Conservation (phyloP, 1,140 invertebrate genomes). For the Onthophagus taurus region DNA sequence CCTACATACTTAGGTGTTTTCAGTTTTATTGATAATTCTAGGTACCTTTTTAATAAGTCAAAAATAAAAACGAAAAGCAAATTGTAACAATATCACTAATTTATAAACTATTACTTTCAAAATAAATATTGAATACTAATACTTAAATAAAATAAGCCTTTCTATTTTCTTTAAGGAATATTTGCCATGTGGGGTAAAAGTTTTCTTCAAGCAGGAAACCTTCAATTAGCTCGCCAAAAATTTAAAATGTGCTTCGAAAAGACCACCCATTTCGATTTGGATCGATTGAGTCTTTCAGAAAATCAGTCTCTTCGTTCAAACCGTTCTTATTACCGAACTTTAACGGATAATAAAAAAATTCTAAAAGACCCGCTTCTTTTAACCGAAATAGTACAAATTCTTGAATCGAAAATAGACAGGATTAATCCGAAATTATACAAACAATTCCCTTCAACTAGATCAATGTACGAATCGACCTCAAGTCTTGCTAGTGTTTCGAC, state of each 20-base stretch:
- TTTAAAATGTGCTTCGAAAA: slow-evolving; percentile 49
- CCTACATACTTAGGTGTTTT: no score
- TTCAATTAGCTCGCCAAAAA: slow-evolving; percentile 60
- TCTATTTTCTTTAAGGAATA: slow-evolving; percentile 51
- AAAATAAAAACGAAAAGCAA: no score
- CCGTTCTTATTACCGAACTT: neutral
- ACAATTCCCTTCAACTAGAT: slow-evolving; percentile 13
- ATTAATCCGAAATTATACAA: slow-evolving; percentile 22
- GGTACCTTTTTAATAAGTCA: no score
- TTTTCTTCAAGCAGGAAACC: slow-evolving; percentile 69
- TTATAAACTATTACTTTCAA: no score
- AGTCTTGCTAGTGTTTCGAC: slow-evolving; percentile 17
- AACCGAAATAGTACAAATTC: slow-evolving; percentile 56
- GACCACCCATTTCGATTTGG: slow-evolving; percentile 26
- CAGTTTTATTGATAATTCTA: no score
- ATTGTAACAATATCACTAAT: neutral
- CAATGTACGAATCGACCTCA: slow-evolving; percentile 17
- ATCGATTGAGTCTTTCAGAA: neutral
- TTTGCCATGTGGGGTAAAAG: slow-evolving; percentile 81
- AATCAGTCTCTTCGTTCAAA: neutral
- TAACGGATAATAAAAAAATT: slow-evolving; percentile 37
- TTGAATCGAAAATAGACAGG: slow-evolving; percentile 42
- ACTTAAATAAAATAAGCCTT: no score
- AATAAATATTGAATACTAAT: no score
- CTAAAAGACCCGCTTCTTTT: slow-evolving; percentile 52